A percentile compares a stretch with the other conserved stretches of the same genome.
Evolutionary conservation across 2,797 vertebrate species (phyloP).

Genomic region (Aldrovandia affinis): DNA sequence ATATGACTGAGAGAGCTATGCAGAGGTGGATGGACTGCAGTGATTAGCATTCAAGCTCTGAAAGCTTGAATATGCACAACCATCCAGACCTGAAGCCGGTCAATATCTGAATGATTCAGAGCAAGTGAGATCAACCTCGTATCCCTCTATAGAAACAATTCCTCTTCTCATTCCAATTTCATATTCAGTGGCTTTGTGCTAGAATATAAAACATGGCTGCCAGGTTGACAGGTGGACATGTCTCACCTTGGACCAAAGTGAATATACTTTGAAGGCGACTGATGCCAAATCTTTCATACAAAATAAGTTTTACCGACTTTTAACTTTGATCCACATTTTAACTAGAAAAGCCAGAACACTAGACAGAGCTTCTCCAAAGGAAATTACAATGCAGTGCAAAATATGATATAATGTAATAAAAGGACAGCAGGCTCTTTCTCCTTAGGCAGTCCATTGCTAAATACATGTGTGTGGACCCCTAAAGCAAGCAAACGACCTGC

Average conservation of each 20-base stretch:
- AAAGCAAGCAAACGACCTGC: not conserved
- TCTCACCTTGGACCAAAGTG: not conserved
- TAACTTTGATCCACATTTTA: not conserved
- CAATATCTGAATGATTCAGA: not conserved
- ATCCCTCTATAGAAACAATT: not conserved
- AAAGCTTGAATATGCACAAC: not conserved
- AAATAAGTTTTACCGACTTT: not conserved
- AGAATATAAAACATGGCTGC: not conserved
- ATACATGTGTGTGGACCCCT: not conserved
- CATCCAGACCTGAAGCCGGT: not conserved
- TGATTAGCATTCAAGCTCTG: not conserved
- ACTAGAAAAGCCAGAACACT: not conserved
- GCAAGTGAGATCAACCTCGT: not conserved
- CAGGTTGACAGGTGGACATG: not conserved
- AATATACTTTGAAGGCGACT: not conserved
- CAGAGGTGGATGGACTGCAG: not conserved
- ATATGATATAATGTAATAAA: not conserved
- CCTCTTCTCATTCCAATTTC: not conserved
- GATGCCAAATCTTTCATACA: not conserved
- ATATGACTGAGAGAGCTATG: not conserved
- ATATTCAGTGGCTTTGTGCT: not conserved
- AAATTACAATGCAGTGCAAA: not conserved
- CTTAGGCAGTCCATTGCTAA: not conserved
- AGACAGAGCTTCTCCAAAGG: not conserved
- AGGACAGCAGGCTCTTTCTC: not conserved